These are phyloP conservation scores for Luehdorfia chinensis DNA, from an alignment of 1,140 invertebrate genomes.

Conservation along the genomic window DNA sequence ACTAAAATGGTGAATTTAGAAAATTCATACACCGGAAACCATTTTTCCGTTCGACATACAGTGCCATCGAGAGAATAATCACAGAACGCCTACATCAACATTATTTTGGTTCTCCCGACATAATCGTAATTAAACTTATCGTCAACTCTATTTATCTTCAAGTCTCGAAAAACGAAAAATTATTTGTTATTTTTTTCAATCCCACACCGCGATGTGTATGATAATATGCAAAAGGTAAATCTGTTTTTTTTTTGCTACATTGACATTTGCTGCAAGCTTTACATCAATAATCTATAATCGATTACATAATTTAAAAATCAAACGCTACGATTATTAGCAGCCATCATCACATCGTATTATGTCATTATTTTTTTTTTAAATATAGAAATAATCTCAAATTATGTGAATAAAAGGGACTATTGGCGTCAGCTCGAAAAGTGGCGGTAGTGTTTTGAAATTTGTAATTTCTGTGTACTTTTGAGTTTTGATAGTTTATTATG, in stretches of 20 bases:
- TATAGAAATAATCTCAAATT: no score
- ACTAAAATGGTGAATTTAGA: not conserved
- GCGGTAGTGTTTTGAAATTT: no score
- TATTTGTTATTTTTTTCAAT: constrained; percentile 9
- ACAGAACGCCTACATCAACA: constrained; percentile 8
- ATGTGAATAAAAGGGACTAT: no score
- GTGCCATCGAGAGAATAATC: constrained; percentile 4
- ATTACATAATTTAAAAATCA: no score
- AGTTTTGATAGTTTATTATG: no score
- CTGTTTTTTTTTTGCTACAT: not conserved
- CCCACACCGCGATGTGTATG: constrained; percentile 9
- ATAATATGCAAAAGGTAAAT: constrained; percentile 8
- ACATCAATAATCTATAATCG: no score
- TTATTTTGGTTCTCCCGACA: constrained; percentile 7
- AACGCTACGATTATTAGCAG: no score
- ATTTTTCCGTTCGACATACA: constrained; percentile 2
- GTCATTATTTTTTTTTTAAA: no score
- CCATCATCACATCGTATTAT: no score
- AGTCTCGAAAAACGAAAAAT: constrained; percentile 6
- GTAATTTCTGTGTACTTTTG: no score
- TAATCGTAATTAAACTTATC: constrained; percentile 16
- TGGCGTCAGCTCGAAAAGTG: no score
- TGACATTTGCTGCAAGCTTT: no score
- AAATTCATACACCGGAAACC: constrained; percentile 9
- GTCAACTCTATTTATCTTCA: constrained; percentile 5